Evolutionary conservation across 2,113 vertebrate genomes (phyloP).

Genomic region (Archilochus colubris): DNA sequence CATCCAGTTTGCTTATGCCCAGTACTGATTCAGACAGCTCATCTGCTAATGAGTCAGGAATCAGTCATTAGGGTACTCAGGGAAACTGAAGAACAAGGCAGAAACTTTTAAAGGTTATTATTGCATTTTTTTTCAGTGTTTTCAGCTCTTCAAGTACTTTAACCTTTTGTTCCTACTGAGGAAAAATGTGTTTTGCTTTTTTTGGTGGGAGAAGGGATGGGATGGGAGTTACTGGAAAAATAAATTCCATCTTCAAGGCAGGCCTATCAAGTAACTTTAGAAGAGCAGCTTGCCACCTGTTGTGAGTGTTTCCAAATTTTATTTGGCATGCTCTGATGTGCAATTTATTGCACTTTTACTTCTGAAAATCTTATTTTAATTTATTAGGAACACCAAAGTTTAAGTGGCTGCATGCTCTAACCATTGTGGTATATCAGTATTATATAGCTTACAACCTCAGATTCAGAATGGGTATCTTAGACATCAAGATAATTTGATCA

Average conservation of each 20-base stretch:
- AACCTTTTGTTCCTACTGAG: conserved; percentile 50
- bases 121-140: neutral
- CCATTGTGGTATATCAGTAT: neutral
- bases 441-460: neutral
- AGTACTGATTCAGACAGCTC: neutral
- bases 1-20: neutral
- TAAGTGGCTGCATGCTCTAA: neutral
- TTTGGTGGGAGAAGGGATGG: neutral
- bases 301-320: conserved; percentile 1
- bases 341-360: neutral
- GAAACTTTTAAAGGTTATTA: neutral
- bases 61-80: neutral
- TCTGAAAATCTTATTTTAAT: neutral
- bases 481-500: neutral
- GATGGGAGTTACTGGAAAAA: conserved; percentile 60
- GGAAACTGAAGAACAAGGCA: neutral
- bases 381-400: neutral
- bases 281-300: conserved; percentile 27
- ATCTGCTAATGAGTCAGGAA: neutral
- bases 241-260: conserved; percentile 51
- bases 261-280: conserved; percentile 11
- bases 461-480: neutral
- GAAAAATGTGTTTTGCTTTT: neutral
- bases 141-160: conserved; percentile 35
- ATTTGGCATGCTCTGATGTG: conserved; percentile 9